Conservation (phyloP, 2,113 vertebrate genomes). For the Apus apus region DNA sequence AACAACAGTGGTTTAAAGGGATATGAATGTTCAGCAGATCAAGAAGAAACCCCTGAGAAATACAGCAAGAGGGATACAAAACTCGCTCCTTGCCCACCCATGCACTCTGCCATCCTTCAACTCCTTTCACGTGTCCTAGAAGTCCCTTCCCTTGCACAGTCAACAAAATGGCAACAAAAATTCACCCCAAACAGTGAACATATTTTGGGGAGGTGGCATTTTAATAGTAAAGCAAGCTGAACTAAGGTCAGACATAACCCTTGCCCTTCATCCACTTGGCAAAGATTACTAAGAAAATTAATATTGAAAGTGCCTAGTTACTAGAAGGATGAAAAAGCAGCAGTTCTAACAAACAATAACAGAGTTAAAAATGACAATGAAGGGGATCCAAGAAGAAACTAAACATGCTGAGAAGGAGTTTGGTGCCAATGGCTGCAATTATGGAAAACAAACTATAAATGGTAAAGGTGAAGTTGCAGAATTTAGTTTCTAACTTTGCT, state of each 20-base stretch:
- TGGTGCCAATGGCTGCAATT: conserved; percentile 23
- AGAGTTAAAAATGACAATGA: conserved; percentile 2
- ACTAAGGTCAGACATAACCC: background rate
- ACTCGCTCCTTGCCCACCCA: background rate
- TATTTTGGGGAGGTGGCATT: background rate
- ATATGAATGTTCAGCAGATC: background rate
- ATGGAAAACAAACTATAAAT: conserved; percentile 26
- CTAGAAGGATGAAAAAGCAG: conserved; percentile 13
- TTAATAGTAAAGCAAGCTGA: background rate
- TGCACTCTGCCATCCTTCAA: rapidly evolving
- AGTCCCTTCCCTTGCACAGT: background rate
- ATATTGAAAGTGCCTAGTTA: background rate
- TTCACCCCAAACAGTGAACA: background rate
- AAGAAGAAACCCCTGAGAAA: background rate
- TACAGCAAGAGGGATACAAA: background rate
- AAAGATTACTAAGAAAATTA: background rate
- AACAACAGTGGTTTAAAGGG: background rate
- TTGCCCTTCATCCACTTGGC: background rate
- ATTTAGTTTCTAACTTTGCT: background rate
- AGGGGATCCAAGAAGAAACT: conserved; percentile 39
- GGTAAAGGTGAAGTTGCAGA: conserved; percentile 35
- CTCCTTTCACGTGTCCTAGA: background rate
- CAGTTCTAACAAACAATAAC: conserved; percentile 19
- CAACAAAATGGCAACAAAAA: background rate
- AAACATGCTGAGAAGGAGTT: conserved; percentile 26